Percentiles rank a stretch among this genome's conserved stretches.
Conservation (phyloP, 2,888 invertebrate genomes). For the Cantharis flavilabris region DNA sequence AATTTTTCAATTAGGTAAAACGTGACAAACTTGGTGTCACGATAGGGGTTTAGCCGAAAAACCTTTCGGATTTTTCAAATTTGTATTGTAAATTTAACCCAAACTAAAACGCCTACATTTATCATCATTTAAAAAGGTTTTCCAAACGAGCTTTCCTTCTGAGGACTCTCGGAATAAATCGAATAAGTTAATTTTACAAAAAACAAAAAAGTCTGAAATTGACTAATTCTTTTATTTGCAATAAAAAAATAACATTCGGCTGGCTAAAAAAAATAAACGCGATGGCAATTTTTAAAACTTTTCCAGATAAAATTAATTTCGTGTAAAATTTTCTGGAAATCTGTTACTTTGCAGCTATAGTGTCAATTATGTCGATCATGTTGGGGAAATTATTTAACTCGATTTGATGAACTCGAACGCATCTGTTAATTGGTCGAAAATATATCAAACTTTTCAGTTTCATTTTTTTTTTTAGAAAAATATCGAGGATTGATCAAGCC, state of each 20-base stretch:
- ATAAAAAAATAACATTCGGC: neutral
- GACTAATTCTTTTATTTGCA: neutral
- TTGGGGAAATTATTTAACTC: neutral
- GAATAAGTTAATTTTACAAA: neutral
- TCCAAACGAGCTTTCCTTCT: neutral
- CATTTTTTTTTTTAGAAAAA: no score
- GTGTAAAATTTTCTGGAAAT: neutral
- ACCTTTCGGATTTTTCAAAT: neutral
- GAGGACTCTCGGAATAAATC: neutral
- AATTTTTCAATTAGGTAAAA: neutral
- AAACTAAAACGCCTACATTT: neutral
- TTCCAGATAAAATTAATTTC: neutral
- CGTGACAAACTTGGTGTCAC: neutral
- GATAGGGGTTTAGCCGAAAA: neutral
- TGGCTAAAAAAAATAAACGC: neutral
- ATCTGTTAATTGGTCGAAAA: neutral
- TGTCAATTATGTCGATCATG: neutral
- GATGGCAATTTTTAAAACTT: neutral
- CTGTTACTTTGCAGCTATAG: neutral
- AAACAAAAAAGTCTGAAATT: neutral
- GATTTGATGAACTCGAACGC: neutral
- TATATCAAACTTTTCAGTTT: neutral
- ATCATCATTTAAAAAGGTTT: neutral
- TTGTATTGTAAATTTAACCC: neutral
- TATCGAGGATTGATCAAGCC: neutral